Evolutionary conservation across 35 echinoderm and acorn worm species (phyloP).

Genomic region (Chiridota heheva): DNA sequence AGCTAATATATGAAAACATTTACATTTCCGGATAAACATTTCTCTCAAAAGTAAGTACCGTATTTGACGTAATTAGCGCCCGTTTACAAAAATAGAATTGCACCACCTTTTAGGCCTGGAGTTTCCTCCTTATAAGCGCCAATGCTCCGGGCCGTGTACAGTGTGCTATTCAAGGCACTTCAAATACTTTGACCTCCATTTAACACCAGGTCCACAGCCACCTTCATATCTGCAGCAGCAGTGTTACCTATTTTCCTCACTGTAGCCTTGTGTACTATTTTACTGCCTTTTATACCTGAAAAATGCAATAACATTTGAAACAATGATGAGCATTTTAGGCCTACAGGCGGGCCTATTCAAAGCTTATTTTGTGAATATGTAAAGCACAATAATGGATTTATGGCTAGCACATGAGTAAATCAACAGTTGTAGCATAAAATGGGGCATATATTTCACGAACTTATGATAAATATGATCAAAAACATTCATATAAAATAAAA

Average conservation of each 20-base stretch:
- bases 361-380: not conserved
- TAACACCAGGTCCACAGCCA: slow-evolving; percentile 16
- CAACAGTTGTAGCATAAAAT: not conserved
- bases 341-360: not conserved
- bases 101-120: no score
- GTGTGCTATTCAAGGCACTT: not conserved
- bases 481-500: no score
- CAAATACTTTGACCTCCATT: slow-evolving; percentile 6
- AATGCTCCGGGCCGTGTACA: no score
- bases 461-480: no score
- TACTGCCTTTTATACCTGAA: not conserved
- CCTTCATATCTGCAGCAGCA: slow-evolving; percentile 9
- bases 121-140: no score
- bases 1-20: no score
- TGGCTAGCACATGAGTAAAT: not conserved
- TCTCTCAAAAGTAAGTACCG: no score
- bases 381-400: not conserved
- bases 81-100: no score
- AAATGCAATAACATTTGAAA: not conserved
- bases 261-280: not conserved
- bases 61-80: no score
- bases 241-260: not conserved
- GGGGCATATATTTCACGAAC: no score
- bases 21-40: no score
- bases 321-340: not conserved